Percentiles rank a stretch among this genome's conserved stretches.
These are phyloP conservation scores for Oreochromis aureus DNA, from an alignment of 2,113 vertebrate genomes.

Conservation along the genomic window DNA sequence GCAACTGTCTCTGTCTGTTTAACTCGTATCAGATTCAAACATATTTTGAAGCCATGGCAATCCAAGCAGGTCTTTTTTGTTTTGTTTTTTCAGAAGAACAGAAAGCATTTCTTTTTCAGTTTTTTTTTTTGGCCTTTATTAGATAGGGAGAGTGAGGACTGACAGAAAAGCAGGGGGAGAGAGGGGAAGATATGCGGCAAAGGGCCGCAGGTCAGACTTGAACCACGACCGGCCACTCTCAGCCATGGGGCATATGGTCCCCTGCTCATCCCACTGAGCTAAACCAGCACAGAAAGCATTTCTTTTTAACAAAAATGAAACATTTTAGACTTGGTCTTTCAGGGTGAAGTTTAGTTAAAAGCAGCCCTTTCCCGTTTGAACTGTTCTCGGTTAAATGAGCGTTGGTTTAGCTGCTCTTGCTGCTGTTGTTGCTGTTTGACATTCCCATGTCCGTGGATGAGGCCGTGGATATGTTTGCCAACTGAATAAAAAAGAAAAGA, in stretches of 20 bases:
- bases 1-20: background rate
- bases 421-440: background rate
- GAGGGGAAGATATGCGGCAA: background rate
- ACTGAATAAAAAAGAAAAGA: background rate
- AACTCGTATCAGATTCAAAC: too few relatives aligned
- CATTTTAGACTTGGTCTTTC: background rate
- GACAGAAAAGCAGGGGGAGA: background rate
- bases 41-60: background rate
- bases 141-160: background rate
- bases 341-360: background rate
- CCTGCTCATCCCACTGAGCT: background rate
- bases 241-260: background rate
- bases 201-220: fast-evolving
- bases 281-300: background rate
- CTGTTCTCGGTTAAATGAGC: background rate
- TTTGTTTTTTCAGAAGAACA: background rate
- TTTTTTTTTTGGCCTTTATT: background rate
- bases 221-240: background rate
- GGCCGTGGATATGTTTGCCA: fast-evolving
- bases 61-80: background rate
- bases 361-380: background rate
- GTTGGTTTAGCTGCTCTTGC: background rate
- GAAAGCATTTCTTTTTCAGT: background rate
- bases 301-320: background rate
- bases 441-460: fast-evolving